Conservation (phyloP, 2,888 invertebrate genomes). For the Heliconius sara region DNA sequence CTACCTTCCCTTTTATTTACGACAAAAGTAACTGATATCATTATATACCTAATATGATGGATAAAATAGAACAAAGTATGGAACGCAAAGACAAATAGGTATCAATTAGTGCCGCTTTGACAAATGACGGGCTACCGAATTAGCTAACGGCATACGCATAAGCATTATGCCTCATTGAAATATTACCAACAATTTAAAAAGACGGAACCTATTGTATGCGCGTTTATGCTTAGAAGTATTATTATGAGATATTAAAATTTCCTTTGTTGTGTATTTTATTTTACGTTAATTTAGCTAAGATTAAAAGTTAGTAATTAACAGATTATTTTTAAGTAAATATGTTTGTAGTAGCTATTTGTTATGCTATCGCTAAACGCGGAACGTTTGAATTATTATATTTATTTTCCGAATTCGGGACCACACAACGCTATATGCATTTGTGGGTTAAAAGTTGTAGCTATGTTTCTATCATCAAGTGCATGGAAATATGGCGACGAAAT, state of each 20-base stretch:
- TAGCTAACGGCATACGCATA: conserved; percentile 32
- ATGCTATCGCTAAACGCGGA: background rate
- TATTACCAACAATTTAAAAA: conserved; percentile 21
- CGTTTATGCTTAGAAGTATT: conserved; percentile 2
- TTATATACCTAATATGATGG: conserved; percentile 37
- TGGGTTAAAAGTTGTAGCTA: background rate
- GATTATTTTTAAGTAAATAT: background rate
- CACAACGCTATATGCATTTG: conserved; percentile 12
- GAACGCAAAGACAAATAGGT: conserved; percentile 59
- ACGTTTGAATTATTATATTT: background rate
- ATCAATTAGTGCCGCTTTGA: conserved; percentile 68
- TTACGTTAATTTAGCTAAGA: background rate
- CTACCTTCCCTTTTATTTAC: background rate
- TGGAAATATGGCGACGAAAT: background rate
- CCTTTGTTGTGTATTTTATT: background rate
- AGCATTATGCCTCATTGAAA: conserved; percentile 15
- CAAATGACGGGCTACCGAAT: conserved; percentile 44
- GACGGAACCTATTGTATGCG: background rate
- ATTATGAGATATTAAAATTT: background rate
- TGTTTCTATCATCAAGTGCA: conserved; percentile 7
- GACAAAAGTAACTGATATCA: background rate
- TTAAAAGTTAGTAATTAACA: background rate
- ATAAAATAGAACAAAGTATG: conserved; percentile 16
- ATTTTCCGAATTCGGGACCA: background rate
- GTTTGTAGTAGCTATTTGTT: background rate